Conservation (phyloP, 1,140 invertebrate genomes). For the Drosophila orosa region DNA sequence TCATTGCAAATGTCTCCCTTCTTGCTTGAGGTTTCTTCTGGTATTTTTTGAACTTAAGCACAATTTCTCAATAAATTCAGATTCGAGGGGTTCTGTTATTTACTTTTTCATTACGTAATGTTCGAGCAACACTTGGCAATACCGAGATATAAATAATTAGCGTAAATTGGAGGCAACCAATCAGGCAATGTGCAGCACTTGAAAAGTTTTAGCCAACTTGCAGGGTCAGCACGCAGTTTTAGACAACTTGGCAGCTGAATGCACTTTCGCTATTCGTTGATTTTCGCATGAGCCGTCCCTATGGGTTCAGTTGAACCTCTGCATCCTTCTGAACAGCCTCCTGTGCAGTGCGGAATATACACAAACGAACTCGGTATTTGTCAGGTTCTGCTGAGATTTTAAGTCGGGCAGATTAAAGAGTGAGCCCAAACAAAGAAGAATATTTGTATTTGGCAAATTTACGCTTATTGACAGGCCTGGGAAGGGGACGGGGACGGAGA, state of each 20-base stretch:
- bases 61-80: background rate
- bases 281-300: conserved; percentile 33
- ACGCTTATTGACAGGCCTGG: conserved; percentile 63
- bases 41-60: background rate
- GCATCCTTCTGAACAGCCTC: background rate
- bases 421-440: conserved; percentile 48
- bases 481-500: background rate
- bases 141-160: conserved; percentile 68
- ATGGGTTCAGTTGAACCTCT: conserved; percentile 8
- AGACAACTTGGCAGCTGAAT: conserved; percentile 58
- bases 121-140: conserved; percentile 17
- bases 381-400: conserved; percentile 71
- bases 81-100: background rate
- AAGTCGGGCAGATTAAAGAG: conserved; percentile 56
- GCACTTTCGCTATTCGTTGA: conserved; percentile 41
- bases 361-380: conserved; percentile 38
- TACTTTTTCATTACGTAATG: background rate
- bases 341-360: conserved; percentile 18
- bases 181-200: conserved; percentile 72
- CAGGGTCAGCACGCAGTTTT: conserved; percentile 33
- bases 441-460: conserved; percentile 80
- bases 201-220: conserved; percentile 64
- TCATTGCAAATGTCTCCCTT: background rate
- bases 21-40: background rate
- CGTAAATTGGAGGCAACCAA: conserved; percentile 69